Evolutionary conservation across 2,888 invertebrate genomes (phyloP).

Genomic region (Leucophenga montana): DNA sequence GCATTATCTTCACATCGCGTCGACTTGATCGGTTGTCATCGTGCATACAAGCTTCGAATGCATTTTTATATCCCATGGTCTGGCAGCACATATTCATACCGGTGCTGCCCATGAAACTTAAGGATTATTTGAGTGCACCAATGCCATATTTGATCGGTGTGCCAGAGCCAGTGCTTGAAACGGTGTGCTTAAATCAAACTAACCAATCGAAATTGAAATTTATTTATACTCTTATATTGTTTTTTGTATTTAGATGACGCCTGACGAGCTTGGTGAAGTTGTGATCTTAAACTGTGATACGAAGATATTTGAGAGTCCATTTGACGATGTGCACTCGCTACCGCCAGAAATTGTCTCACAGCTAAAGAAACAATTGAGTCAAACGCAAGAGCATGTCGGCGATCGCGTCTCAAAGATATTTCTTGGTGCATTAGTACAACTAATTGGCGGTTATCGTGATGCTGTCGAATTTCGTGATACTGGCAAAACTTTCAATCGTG

Average conservation of each 20-base stretch:
- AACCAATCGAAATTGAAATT: not conserved
- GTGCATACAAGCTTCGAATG: slow-evolving; percentile 94
- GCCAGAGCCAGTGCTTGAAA: slow-evolving; percentile 84
- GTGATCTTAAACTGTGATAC: slow-evolving; percentile 95
- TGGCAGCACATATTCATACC: slow-evolving; percentile 99
- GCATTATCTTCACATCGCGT: slow-evolving; percentile 93
- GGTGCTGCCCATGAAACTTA: slow-evolving; percentile 89
- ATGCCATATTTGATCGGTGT: slow-evolving; percentile 99
- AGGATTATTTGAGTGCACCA: slow-evolving; percentile 93
- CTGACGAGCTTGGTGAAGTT: slow-evolving; percentile 92
- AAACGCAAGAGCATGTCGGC: slow-evolving; percentile 81
- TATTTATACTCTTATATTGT: not conserved
- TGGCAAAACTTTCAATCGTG: slow-evolving; percentile 86
- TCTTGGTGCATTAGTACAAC: slow-evolving; percentile 87
- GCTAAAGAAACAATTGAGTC: slow-evolving; percentile 71
- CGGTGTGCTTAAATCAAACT: slow-evolving; percentile 71
- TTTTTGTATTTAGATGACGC: slow-evolving; percentile 74
- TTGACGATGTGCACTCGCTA: slow-evolving; percentile 90
- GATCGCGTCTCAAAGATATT: slow-evolving; percentile 96
- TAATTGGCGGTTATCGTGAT: slow-evolving; percentile 96
- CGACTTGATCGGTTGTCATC: slow-evolving; percentile 92
- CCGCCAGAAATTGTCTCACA: slow-evolving; percentile 89
- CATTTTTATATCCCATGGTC: slow-evolving; percentile 96
- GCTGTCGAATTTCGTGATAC: slow-evolving; percentile 85
- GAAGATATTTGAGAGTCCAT: slow-evolving; percentile 88